Base-by-base conservation (phyloP, 2,113 vertebrate genomes). In the Nicator chloris region DNA sequence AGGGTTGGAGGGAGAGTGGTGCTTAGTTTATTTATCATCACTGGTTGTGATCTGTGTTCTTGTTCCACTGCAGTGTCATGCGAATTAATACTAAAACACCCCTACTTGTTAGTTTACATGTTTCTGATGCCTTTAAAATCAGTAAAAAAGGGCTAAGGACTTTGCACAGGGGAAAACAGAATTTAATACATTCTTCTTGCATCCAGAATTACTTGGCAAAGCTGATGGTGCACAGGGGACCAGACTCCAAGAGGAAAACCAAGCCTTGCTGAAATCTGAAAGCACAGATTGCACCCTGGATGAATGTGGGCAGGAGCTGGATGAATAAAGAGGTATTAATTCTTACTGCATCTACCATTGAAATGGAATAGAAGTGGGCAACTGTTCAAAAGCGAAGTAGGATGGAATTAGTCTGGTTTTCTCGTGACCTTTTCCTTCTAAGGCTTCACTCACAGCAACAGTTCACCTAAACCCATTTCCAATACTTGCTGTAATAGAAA, bases 271-370 rank as follows among this genome's bases (percentile, higher is more conserved):
- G 76, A 60, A 83, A 77, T 81, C 26, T 57, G 76, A 1, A 66
- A 82, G 78, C 82, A 76, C 93, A 93, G 85, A 86, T 90, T 90
- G 88, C 75, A 90, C 54, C 59, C 79, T 42, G 79, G 80, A 42
- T 37, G 82, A 63, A 69, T 24, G 82, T 93, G 90, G 92, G 95
- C 75, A 93, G 92, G 75, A 94, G 82, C 57, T 86, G 82, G 90
- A 86, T 95, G 82, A 90, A 91, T 77, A 92, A 88, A 59, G 72
- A 92, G 75, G 77, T 95, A 86, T 72, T 82, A 88, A 57, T 86
- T 95, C 81, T 78, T 87, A 24, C 44, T 60, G 70, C 65, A 75
- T 82, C 77, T 84, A 35, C 72, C 57, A 61, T 14, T 92, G 75
- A 86, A 90, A 64, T 20, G 76, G 66, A 91, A 39, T 20, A 76